Conservation (phyloP, 2,113 vertebrate species). For the Bubo scandiacus region DNA sequence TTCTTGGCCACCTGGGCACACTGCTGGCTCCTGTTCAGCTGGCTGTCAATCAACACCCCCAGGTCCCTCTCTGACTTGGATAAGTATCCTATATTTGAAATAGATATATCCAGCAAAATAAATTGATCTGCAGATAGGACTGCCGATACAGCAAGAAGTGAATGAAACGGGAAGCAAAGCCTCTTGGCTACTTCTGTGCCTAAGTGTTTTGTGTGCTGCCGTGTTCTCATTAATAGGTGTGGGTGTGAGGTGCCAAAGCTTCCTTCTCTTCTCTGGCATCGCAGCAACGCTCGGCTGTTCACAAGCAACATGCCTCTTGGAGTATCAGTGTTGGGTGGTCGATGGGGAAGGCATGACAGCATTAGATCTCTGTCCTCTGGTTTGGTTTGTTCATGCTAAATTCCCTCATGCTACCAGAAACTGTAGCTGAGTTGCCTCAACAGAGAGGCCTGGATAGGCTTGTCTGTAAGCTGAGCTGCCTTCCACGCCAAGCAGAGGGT, state of each 20-base stretch:
- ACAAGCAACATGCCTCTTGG: background rate
- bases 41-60: too few relatives aligned
- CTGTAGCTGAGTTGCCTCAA: background rate
- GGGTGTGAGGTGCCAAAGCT: background rate
- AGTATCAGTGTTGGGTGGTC: background rate
- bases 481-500: rapidly evolving
- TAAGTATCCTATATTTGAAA: background rate
- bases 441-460: background rate
- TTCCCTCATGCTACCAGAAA: background rate
- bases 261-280: background rate
- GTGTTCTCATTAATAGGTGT: background rate
- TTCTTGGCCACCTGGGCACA: too few relatives aligned
- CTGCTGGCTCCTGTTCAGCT: too few relatives aligned
- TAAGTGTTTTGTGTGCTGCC: background rate
- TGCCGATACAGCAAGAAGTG: rapidly evolving
- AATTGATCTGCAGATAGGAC: background rate
- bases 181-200: background rate
- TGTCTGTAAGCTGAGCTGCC: background rate
- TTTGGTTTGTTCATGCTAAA: background rate
- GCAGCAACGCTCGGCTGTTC: background rate
- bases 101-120: background rate
- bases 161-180: background rate
- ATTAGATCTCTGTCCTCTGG: background rate
- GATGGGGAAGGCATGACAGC: background rate
- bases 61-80: background rate